Percentiles rank a stretch among this genome's conserved stretches.
Conservation (phyloP, 2,113 vertebrate genomes). For the Melospiza georgiana region DNA sequence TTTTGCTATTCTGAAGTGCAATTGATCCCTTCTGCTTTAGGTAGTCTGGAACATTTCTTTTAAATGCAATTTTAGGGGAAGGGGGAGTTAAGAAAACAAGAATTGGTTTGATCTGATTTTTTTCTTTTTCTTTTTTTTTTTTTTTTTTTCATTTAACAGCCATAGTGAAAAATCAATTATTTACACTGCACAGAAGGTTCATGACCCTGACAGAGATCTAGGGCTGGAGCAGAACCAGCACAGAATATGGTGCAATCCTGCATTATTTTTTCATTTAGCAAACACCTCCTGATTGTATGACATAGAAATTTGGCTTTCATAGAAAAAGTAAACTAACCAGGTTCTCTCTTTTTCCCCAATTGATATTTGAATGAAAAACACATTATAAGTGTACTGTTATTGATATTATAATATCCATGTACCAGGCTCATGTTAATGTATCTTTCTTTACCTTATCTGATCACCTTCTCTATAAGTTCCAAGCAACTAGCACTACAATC, state of each 20-base stretch:
- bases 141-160: background rate
- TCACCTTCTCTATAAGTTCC: background rate
- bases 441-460: background rate
- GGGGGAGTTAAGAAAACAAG: background rate
- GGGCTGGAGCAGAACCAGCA: background rate
- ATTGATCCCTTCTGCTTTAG: background rate
- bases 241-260: background rate
- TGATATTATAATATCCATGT: background rate
- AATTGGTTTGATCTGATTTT: background rate
- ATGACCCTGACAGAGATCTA: background rate
- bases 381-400: background rate
- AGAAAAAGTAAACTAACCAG: background rate
- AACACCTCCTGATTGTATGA: background rate
- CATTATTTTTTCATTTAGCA: background rate
- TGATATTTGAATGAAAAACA: background rate
- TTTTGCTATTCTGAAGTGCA: background rate
- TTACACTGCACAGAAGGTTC: background rate
- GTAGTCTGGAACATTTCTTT: background rate
- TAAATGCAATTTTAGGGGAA: background rate
- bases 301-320: background rate
- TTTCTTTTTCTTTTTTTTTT: background rate
- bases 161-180: constrained; percentile 43
- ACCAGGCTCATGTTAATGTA: background rate
- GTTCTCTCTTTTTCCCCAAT: background rate
- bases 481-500: background rate